phyloP scores from a whole-genome alignment of 2,113 vertebrate species.

The Zosterops pallidus region DNA sequence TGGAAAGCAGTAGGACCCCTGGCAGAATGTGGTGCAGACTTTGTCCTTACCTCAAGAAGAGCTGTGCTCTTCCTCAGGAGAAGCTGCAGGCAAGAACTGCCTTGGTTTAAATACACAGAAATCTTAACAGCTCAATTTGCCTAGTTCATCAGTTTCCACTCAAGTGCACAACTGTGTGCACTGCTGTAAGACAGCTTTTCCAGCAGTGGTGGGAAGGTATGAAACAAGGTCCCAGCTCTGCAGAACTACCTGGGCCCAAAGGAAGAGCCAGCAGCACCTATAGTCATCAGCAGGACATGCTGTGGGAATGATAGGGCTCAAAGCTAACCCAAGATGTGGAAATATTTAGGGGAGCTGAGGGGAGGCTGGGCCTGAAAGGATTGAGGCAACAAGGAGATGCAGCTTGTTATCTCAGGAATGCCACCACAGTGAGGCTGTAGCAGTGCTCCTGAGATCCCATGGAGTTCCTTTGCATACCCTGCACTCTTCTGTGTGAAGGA shows the following conservation, averaged over 20 bases:
- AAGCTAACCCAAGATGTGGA: neutral
- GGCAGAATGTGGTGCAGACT: neutral
- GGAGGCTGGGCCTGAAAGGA: neutral
- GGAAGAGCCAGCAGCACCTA: accelerated
- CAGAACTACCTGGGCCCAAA: neutral
- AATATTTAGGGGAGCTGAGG: neutral
- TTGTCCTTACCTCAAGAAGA: neutral
- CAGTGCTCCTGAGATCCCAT: neutral
- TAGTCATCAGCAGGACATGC: neutral
- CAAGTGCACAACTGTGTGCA: neutral
- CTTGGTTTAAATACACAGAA: neutral
- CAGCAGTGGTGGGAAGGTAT: neutral
- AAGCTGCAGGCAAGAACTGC: neutral
- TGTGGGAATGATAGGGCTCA: neutral
- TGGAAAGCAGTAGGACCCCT: neutral
- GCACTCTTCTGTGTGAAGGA: neutral
- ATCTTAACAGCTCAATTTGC: neutral
- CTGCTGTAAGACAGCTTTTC: neutral
- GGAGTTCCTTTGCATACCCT: neutral
- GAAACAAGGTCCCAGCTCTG: neutral
- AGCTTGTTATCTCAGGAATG: neutral
- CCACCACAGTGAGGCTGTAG: neutral
- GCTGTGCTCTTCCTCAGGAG: neutral
- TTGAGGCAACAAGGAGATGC: neutral
- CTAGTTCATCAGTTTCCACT: neutral